Percentiles rank a stretch among this genome's conserved stretches.
Evolutionary conservation across 2,797 vertebrate genomes (phyloP).

Genomic region (Thripadectes ignobilis): DNA sequence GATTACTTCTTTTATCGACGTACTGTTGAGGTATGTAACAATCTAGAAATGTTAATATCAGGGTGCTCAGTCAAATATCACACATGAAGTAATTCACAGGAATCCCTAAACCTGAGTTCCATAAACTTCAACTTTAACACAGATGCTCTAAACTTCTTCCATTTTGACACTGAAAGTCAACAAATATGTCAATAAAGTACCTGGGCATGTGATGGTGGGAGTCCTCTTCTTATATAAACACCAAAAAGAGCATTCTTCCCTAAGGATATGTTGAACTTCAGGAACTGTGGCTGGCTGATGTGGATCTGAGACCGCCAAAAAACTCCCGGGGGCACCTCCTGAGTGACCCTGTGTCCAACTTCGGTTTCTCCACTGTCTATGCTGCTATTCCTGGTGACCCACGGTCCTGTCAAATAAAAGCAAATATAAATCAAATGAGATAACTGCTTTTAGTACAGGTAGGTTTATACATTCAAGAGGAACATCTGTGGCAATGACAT

Average conservation of each 20-base stretch:
- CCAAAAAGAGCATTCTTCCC: constrained; percentile 90
- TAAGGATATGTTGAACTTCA: constrained; percentile 91
- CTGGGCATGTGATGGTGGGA: constrained; percentile 88
- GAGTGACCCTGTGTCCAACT: constrained; percentile 90
- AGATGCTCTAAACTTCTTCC: neutral
- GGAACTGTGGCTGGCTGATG: constrained; percentile 85
- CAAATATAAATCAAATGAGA: neutral
- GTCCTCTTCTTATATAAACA: constrained; percentile 88
- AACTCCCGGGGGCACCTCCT: constrained; percentile 89
- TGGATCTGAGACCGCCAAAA: constrained; percentile 88
- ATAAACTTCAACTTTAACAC: neutral
- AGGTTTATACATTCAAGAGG: neutral
- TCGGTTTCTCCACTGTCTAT: constrained; percentile 93
- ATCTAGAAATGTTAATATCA: neutral
- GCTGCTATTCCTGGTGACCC: constrained; percentile 91
- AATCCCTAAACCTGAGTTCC: neutral
- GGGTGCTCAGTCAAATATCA: neutral
- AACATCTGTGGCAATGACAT: neutral
- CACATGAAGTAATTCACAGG: neutral
- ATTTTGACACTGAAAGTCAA: neutral
- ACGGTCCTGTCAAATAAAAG: constrained; percentile 80
- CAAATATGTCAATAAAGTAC: constrained; percentile 66
- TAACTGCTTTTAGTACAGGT: neutral
- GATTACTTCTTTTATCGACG: neutral
- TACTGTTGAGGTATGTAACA: neutral